Evolutionary conservation across 2,888 invertebrate genomes (phyloP).

Genomic region (Entomobrya proxima): DNA sequence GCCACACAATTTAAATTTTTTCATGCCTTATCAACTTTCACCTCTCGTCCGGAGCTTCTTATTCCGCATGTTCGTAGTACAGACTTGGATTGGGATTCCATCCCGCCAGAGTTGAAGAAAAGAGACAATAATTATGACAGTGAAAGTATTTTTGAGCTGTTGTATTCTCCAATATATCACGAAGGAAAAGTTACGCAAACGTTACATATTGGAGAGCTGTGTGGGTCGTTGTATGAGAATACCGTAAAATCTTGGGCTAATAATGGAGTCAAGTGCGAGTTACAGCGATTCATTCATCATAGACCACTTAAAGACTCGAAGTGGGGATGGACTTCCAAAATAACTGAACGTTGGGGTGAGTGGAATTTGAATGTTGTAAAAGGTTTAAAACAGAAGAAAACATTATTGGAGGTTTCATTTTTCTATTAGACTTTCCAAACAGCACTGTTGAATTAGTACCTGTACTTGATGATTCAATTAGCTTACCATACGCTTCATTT

Average conservation of each 20-base stretch:
- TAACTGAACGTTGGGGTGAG: constrained; percentile 39
- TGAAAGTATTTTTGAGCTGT: constrained; percentile 34
- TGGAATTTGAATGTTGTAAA: neutral
- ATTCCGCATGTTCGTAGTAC: constrained; percentile 51
- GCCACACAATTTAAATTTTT: constrained; percentile 30
- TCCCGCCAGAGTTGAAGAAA: neutral
- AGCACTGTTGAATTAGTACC: neutral
- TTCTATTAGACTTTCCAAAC: constrained; percentile 18
- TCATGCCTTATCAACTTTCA: constrained; percentile 43
- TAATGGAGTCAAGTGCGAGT: neutral
- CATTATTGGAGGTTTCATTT: neutral
- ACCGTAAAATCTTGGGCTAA: constrained; percentile 13
- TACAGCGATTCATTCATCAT: constrained; percentile 40
- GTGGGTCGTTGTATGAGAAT: constrained; percentile 27
- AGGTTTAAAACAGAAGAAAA: neutral
- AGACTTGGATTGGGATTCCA: constrained; percentile 26
- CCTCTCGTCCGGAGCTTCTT: constrained; percentile 51
- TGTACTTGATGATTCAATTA: neutral
- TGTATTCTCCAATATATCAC: constrained; percentile 48
- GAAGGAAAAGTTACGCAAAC: constrained; percentile 1
- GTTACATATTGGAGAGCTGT: constrained; percentile 19
- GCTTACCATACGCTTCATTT: constrained; percentile 16
- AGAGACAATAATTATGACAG: neutral
- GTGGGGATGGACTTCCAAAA: constrained; percentile 50
- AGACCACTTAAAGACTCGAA: constrained; percentile 28